phyloP scores from a whole-genome alignment of 1,140 invertebrate species.

The Heliconius himera region DNA sequence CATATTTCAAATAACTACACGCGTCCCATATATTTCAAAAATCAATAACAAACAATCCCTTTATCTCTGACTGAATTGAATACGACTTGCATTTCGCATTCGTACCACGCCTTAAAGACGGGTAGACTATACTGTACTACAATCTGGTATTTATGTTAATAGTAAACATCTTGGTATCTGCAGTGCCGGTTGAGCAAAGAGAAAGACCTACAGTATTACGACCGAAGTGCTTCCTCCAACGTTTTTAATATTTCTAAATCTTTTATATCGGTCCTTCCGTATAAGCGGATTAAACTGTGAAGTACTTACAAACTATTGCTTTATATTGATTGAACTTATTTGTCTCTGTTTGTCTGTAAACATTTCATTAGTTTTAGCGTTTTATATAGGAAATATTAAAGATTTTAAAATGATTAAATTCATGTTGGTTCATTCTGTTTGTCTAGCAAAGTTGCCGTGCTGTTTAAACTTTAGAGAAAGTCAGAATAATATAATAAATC shows the following conservation, averaged over 20 bases:
- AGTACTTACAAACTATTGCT: conserved; percentile 34
- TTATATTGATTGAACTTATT: conserved; percentile 24
- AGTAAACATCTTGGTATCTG: conserved; percentile 37
- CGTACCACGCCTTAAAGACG: conserved; percentile 16
- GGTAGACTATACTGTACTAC: conserved; percentile 27
- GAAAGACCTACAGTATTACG: conserved; percentile 30
- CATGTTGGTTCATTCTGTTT: not conserved
- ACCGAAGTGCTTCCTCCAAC: conserved; percentile 29
- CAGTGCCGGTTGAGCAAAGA: conserved; percentile 29
- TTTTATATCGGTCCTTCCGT: conserved; percentile 38
- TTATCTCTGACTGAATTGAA: conserved; percentile 25
- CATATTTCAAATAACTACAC: not conserved
- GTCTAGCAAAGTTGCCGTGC: not conserved
- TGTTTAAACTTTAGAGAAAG: not conserved
- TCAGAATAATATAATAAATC: not conserved
- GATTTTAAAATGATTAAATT: not conserved
- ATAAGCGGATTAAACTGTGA: conserved; percentile 36
- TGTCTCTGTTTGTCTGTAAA: conserved; percentile 34
- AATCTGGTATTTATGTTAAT: conserved; percentile 41
- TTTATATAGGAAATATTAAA: not conserved
- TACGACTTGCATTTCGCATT: conserved; percentile 24
- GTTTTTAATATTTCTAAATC: conserved; percentile 40
- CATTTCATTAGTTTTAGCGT: not conserved
- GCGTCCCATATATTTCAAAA: not conserved
- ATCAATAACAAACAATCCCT: conserved; percentile 17